These are phyloP conservation scores for Actinernus sp. DNA, from an alignment of 92 coral and sea anemone genomes.

Conservation along the genomic window DNA sequence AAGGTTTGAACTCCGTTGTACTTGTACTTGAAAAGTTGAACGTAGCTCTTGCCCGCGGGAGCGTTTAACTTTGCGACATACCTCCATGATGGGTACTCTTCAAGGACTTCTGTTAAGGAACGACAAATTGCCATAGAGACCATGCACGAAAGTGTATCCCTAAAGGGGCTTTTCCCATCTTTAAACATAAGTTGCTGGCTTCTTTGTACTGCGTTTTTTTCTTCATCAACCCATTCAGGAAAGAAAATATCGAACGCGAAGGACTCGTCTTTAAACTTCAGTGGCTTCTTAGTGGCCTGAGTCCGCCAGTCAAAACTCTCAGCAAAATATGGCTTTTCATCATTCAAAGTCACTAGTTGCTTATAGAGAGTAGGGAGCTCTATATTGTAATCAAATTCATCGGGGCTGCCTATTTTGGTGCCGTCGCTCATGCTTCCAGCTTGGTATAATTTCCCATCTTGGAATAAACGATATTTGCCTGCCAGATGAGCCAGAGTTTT, in stretches of 20 bases:
- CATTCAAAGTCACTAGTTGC: slow-evolving; percentile 11
- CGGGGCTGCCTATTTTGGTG: slow-evolving; percentile 57
- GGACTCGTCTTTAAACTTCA: slow-evolving; percentile 35
- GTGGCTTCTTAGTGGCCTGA: slow-evolving; percentile 54
- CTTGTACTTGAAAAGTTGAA: slow-evolving; percentile 40
- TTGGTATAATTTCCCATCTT: slow-evolving; percentile 34
- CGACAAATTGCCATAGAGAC: slow-evolving; percentile 47
- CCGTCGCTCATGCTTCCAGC: slow-evolving; percentile 69
- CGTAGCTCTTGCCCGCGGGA: slow-evolving; percentile 42
- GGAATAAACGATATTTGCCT: slow-evolving; percentile 48
- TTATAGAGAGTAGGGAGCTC: slow-evolving; percentile 27
- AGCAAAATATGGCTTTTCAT: slow-evolving; percentile 27
- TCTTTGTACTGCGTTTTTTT: slow-evolving; percentile 46
- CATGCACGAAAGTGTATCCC: slow-evolving; percentile 55
- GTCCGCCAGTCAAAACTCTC: slow-evolving; percentile 36
- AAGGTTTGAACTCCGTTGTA: slow-evolving; percentile 22
- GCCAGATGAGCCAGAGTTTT: slow-evolving; percentile 15
- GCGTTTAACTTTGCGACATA: slow-evolving; percentile 43
- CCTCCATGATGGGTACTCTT: slow-evolving; percentile 34
- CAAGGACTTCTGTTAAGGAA: slow-evolving; percentile 13
- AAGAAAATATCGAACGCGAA: slow-evolving; percentile 61
- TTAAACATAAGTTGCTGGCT: slow-evolving; percentile 34
- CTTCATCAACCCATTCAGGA: slow-evolving; percentile 71
- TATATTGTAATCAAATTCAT: slow-evolving; percentile 61
- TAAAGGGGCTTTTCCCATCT: slow-evolving; percentile 56